A percentile compares a stretch with the other conserved stretches of the same genome.
phyloP scores from a whole-genome alignment of 2,113 vertebrate genomes.

The Melanotaenia duboulayi region DNA sequence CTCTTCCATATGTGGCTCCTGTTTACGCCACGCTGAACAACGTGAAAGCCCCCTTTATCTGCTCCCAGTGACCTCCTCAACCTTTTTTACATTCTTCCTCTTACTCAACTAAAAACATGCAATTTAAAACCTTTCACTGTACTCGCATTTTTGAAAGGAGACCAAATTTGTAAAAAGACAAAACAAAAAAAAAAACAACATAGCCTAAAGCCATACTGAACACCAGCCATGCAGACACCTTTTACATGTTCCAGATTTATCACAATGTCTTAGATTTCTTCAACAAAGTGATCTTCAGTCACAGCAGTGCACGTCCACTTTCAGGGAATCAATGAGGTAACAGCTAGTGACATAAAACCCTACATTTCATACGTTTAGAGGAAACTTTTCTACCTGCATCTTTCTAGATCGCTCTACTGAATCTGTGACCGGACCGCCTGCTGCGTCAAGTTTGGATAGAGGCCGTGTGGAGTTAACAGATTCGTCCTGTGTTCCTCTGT shows the following conservation, averaged over 20 bases:
- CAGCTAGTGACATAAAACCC: neutral
- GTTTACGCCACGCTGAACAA: neutral
- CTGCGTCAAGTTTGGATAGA: neutral
- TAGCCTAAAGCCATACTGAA: slow-evolving; percentile 69
- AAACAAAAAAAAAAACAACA: neutral
- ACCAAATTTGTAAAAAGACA: slow-evolving; percentile 10
- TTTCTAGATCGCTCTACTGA: neutral
- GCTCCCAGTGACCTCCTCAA: slow-evolving; percentile 33
- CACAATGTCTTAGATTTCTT: slow-evolving; percentile 6
- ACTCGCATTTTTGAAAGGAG: slow-evolving; percentile 18
- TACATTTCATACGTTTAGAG: neutral
- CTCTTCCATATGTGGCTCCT: slow-evolving; percentile 41
- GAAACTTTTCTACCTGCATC: slow-evolving; percentile 31
- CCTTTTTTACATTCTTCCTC: slow-evolving; percentile 49
- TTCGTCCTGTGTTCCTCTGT: slow-evolving; percentile 32
- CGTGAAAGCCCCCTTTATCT: slow-evolving; percentile 38
- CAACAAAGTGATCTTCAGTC: slow-evolving; percentile 15
- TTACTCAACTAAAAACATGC: slow-evolving; percentile 57
- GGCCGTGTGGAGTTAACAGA: slow-evolving; percentile 11
- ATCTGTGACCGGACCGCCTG: neutral
- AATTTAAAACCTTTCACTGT: slow-evolving; percentile 61
- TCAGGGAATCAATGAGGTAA: slow-evolving; percentile 47
- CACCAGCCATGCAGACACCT: slow-evolving; percentile 67
- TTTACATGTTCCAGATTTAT: slow-evolving; percentile 26
- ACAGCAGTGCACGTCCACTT: slow-evolving; percentile 26